These are phyloP conservation scores for Heliconius cydno DNA, from an alignment of 2,888 invertebrate genomes.

Conservation along the genomic window DNA sequence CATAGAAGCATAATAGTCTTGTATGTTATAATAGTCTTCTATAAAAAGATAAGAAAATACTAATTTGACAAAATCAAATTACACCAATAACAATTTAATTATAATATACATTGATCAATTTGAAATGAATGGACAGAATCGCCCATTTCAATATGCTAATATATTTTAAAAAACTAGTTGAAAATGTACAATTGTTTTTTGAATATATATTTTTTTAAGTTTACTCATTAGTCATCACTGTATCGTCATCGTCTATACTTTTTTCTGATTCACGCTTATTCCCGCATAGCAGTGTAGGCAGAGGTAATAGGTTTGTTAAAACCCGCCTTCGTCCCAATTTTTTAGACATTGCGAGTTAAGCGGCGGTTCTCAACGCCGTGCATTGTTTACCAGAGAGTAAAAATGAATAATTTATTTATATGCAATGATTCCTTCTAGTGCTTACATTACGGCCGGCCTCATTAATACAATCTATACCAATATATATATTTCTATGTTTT, in stretches of 20 bases:
- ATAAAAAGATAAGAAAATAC: neutral
- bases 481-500: no score
- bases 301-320: neutral
- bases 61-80: neutral
- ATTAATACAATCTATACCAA: no score
- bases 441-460: no score
- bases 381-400: neutral
- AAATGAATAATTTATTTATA: no score
- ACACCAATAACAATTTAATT: neutral
- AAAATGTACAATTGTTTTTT: neutral
- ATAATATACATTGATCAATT: neutral
- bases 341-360: neutral
- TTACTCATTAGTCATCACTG: no score
- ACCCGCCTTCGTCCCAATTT: neutral
- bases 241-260: neutral
- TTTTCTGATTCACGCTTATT: neutral
- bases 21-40: neutral
- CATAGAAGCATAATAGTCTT: no score
- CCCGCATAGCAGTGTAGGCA: neutral
- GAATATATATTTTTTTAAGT: neutral
- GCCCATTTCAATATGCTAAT: neutral
- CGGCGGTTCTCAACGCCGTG: neutral
- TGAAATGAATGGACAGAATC: neutral
- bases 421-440: no score
- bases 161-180: neutral